Base-by-base conservation (phyloP, 2,113 vertebrate species). In the Hemiscyllium ocellatum region DNA sequence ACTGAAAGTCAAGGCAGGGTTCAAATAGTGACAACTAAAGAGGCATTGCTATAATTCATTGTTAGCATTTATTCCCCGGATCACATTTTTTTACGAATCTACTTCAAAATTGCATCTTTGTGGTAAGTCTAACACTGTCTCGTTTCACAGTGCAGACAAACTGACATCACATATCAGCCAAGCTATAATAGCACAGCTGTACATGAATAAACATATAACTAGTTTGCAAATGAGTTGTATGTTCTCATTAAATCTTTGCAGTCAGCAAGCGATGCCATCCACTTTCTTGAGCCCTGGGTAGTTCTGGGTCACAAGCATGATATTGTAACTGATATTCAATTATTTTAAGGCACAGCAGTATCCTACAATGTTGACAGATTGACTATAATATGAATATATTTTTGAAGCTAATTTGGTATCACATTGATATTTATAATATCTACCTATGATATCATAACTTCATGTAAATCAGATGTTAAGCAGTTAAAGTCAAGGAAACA, bases 151-250 rank as follows among this genome's bases (percentile, higher is more conserved):
- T 37, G 17, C 8, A 66, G 89, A 93, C 65, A n/a, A 93, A 17
- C 89, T 93, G 89, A 37, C 33, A 65, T 33, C 33, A n/a, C 52
- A 66, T 93, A 42, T 5, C 56, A n/a, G n/a, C 61, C 56, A 66
- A 93, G 89, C 61, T 66, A 37, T 37, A 93, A 68, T 22, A 37
- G 29, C 61, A 93, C 89, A 93, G 89, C 89, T 93, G 89, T 37
- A 37, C 69, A 95, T 95, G 94, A 95, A 95, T 95, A 95, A 95
- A 95, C 69, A 95, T 72, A 47, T 33, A 50, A 17, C 26, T 47
- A 33, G 37, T 72, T 95, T 95, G 94, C 37, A 95, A 95, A 95
- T 95, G 47, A 72, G 66, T 95, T 72, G 37, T 33, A 50, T 52
- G 69, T 95, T 95, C 66, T 95, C 42, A 95, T 72, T 72, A 76